Evolutionary conservation across 2,888 invertebrate genomes (phyloP).

Genomic region (Cheilosia urbana): DNA sequence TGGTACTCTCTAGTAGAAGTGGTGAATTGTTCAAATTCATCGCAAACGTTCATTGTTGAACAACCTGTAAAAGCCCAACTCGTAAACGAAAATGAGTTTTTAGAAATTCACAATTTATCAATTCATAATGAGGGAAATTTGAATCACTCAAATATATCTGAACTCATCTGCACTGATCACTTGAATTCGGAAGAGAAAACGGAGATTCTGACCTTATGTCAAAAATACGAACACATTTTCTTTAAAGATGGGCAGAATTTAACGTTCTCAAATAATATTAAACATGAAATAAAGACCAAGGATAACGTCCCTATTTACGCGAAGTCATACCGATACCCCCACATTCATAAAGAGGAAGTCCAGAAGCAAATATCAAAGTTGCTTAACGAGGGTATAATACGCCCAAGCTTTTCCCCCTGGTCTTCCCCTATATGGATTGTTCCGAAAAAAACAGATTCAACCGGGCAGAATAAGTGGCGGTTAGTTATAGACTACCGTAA

Average conservation of each 20-base stretch:
- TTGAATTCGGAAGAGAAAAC: not conserved
- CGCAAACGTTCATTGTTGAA: not conserved
- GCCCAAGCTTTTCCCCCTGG: no score
- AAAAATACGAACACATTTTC: no score
- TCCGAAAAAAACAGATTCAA: no score
- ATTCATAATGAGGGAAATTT: not conserved
- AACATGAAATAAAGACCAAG: not conserved
- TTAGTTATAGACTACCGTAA: no score
- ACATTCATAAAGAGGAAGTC: not conserved
- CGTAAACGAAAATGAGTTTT: not conserved
- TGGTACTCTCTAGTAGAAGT: not conserved
- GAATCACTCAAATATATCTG: not conserved
- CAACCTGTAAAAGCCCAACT: not conserved
- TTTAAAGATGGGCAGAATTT: no score
- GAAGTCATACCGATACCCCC: not conserved
- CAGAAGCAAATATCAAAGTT: no score
- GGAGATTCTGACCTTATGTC: no score
- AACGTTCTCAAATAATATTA: no score
- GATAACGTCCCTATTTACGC: not conserved
- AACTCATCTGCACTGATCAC: not conserved
- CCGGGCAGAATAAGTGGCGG: no score
- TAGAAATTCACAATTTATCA: not conserved
- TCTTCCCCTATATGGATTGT: no score
- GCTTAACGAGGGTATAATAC: no score
- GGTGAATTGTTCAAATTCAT: not conserved